These are phyloP conservation scores for Phoeniculus purpureus DNA, from an alignment of 2,797 vertebrate species.

Conservation along the genomic window DNA sequence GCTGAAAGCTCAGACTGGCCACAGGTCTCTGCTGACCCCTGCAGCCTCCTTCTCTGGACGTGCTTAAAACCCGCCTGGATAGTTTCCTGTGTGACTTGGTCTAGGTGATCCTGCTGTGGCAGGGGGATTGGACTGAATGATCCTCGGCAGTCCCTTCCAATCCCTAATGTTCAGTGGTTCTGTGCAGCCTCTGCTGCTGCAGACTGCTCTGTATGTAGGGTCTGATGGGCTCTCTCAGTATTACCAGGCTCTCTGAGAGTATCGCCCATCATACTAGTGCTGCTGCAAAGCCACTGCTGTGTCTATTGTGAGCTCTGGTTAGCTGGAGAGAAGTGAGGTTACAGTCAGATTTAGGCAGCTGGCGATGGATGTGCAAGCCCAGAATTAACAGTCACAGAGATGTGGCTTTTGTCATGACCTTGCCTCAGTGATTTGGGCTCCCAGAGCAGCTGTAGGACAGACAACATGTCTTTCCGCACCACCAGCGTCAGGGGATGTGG, in stretches of 20 bases:
- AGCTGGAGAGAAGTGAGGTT: not conserved
- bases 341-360: not conserved
- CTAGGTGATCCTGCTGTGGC: too few relatives aligned
- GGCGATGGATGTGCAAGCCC: not conserved
- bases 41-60: too few relatives aligned
- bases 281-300: not conserved
- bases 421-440: not conserved
- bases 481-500: not conserved
- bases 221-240: not conserved
- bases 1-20: not conserved
- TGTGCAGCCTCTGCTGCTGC: not conserved
- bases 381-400: not conserved
- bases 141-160: too few relatives aligned
- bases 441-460: not conserved
- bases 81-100: too few relatives aligned
- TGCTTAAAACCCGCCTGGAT: too few relatives aligned
- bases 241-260: not conserved
- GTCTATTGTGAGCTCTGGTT: not conserved
- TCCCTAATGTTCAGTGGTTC: too few relatives aligned
- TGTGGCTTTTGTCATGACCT: not conserved
- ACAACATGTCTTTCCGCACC: not conserved
- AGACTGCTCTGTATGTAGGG: not conserved
- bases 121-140: too few relatives aligned
- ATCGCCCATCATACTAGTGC: fast-evolving
- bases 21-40: not conserved